Conservation (phyloP, 2,113 vertebrate genomes). For the Nibea coibor region DNA sequence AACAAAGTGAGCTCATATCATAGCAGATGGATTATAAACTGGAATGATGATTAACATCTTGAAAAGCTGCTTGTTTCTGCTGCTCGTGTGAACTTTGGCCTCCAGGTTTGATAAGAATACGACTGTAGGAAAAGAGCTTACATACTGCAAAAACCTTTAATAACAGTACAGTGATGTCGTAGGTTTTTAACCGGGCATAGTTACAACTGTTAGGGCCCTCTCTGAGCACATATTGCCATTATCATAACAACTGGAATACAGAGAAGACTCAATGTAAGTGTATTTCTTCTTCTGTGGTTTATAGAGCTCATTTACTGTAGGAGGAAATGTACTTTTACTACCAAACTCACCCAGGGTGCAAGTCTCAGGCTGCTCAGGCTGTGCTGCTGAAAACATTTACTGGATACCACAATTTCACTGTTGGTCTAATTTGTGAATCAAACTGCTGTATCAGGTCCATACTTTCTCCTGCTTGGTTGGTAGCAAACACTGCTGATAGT, state of each 20-base stretch:
- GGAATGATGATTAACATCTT: conserved; percentile 65
- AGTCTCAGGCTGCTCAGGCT: not conserved
- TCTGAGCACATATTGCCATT: not conserved
- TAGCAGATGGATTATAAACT: conserved; percentile 33
- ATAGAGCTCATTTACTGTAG: not conserved
- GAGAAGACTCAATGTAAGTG: not conserved
- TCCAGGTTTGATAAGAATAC: conserved; percentile 31
- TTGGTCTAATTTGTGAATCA: not conserved
- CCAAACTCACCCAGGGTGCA: not conserved
- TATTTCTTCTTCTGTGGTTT: not conserved
- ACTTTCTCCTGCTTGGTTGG: not conserved
- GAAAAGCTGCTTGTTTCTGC: conserved; percentile 41
- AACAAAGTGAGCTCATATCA: no score
- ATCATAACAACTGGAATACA: not conserved
- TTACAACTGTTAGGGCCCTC: not conserved
- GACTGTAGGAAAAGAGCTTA: not conserved
- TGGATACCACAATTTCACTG: not conserved
- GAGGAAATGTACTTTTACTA: not conserved
- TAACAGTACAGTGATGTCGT: not conserved
- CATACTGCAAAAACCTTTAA: not conserved
- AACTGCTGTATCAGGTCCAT: not conserved
- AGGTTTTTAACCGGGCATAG: not conserved
- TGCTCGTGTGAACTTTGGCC: conserved; percentile 61
- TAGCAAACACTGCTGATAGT: not conserved
- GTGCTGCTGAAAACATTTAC: not conserved